phyloP scores from a whole-genome alignment of 1,140 invertebrate genomes.

The Drosophila grimshawi region DNA sequence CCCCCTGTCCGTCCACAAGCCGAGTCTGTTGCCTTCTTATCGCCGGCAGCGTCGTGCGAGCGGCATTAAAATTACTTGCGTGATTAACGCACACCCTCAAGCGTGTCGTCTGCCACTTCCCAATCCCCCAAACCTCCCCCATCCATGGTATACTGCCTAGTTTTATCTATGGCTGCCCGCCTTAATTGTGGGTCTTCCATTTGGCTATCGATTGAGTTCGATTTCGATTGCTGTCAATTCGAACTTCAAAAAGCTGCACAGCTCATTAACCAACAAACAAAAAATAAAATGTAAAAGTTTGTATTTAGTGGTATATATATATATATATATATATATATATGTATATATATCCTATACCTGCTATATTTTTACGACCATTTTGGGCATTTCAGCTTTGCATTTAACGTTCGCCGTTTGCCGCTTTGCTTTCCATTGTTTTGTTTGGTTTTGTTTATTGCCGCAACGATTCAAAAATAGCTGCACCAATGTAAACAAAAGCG shows the following conservation, averaged over 20 bases:
- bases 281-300: not conserved
- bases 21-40: conserved; percentile 58
- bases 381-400: conserved; percentile 24
- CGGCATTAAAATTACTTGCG: conserved; percentile 81
- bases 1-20: conserved; percentile 23
- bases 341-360: conserved; percentile 18
- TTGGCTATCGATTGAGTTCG: conserved; percentile 72
- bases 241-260: conserved; percentile 76
- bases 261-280: conserved; percentile 59
- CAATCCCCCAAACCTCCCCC: not conserved
- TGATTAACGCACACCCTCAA: conserved; percentile 80
- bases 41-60: conserved; percentile 27
- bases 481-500: conserved; percentile 81
- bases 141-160: conserved; percentile 6
- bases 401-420: conserved; percentile 22
- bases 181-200: conserved; percentile 82
- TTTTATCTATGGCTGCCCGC: conserved; percentile 80
- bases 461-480: conserved; percentile 78
- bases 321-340: not conserved
- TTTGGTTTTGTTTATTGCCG: conserved; percentile 76
- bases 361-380: conserved; percentile 65
- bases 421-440: conserved; percentile 60
- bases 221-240: conserved; percentile 15
- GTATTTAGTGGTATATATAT: not conserved
- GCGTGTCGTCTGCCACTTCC: conserved; percentile 39